phyloP scores from a whole-genome alignment of 2,113 vertebrate genomes.

The Anthoscopus minutus region DNA sequence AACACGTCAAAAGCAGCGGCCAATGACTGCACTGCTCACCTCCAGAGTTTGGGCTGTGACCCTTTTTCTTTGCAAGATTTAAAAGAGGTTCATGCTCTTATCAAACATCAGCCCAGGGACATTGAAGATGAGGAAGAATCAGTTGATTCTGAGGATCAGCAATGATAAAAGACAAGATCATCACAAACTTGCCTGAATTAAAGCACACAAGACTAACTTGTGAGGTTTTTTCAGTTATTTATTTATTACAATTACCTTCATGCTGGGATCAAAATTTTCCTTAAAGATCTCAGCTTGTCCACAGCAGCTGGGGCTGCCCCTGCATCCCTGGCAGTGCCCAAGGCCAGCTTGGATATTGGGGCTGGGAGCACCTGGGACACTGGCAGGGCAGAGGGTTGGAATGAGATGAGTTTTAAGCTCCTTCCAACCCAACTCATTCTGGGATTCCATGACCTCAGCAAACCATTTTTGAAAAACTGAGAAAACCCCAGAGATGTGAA shows the following conservation, averaged over 20 bases:
- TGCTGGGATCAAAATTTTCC: background rate
- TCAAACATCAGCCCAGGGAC: background rate
- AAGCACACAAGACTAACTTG: background rate
- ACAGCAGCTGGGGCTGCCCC: background rate
- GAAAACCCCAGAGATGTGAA: background rate
- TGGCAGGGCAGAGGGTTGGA: fast-evolving
- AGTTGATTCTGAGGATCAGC: background rate
- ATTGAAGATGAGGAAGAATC: background rate
- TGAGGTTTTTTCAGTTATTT: background rate
- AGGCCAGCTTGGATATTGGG: background rate
- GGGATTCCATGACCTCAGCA: background rate
- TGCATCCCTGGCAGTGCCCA: background rate
- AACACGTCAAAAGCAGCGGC: background rate
- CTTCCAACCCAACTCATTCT: background rate
- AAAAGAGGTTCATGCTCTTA: background rate
- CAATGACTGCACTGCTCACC: background rate
- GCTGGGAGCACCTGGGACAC: background rate
- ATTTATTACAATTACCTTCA: background rate
- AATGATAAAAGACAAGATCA: background rate
- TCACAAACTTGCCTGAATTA: background rate
- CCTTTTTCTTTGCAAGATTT: background rate
- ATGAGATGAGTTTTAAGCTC: fast-evolving
- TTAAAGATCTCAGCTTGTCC: background rate
- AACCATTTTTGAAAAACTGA: background rate
- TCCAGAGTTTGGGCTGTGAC: background rate